Base-by-base conservation (phyloP, 2,888 invertebrate genomes). In the Chalcis sispes region DNA sequence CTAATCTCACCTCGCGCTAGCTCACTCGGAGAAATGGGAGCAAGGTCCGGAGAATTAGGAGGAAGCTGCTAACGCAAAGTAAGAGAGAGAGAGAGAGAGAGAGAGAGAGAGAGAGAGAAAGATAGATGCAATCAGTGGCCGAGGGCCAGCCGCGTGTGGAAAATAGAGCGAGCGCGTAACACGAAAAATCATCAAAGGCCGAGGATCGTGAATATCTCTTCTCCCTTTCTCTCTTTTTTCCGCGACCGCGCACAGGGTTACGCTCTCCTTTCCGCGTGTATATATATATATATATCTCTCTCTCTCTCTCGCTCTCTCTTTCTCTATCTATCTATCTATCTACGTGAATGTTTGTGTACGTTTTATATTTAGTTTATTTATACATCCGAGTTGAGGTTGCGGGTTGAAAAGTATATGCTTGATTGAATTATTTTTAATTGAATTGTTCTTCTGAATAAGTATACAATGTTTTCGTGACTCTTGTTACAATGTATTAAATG, bases 31-130 rank as follows among this genome's bases (percentile, higher is more conserved):
- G 87, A 88, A 88, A 88, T 86, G 88, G 85, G 88, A 88, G 88
- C 88, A 88, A 88, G 88, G 88, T 88, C 85, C 87, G 84, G 85
- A 58, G 69, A 87, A 87, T 87, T 87, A 87, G 86, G 87, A 88
- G 87, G 88, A 87, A 83, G 84, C 85, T 85, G 86, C 86, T 87
- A 86, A 87, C 83, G 15, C 13, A 42, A 2, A 42, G 36, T 7
- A 10, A 36, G 36, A 36, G 36, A 36, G 36, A 36, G 10, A 36
- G 36, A 36, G 10, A 36, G 36, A 36, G n/a, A n/a, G n/a, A n/a
- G n/a, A 42, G 4, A 42, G 36, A 36, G 36, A 36, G 36, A 36
- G 36, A 36, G 36, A 36, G 10, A 36, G 36, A 36, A 36, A 36
- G 36, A 36, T n/a, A n/a, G 85, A 72, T 87, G 87, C 87, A 87